A percentile compares a stretch with the other conserved stretches of the same genome.
These are phyloP conservation scores for Noctua janthe DNA, from an alignment of 2,888 invertebrate genomes.

Conservation along the genomic window DNA sequence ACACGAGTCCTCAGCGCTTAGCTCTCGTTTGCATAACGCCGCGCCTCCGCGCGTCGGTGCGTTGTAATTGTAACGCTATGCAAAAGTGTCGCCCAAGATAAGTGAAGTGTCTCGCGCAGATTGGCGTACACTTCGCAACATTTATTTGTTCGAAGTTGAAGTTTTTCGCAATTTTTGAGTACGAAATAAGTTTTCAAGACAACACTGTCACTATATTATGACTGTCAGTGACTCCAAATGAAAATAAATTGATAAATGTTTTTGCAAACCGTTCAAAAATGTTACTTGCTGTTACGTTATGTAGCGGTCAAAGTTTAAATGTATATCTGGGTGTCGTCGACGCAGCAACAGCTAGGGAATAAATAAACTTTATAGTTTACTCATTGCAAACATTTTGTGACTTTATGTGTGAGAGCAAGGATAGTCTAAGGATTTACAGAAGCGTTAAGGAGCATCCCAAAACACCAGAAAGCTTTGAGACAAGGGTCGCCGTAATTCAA, in stretches of 20 bases:
- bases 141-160: neutral
- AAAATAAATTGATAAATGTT: neutral
- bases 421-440: neutral
- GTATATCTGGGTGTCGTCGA: neutral
- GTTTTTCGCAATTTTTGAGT: neutral
- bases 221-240: neutral
- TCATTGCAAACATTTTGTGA: neutral
- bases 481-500: constrained; percentile 23
- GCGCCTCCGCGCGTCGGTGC: neutral
- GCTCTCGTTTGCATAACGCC: constrained; percentile 19
- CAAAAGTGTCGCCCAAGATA: constrained; percentile 14
- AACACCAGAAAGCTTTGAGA: constrained; percentile 37
- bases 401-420: neutral
- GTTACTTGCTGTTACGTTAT: neutral
- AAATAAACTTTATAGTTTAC: neutral
- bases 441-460: constrained; percentile 5
- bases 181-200: neutral
- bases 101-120: neutral
- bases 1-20: constrained; percentile 6
- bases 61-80: constrained; percentile 12
- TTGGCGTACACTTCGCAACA: neutral
- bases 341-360: neutral
- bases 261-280: neutral
- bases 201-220: neutral
- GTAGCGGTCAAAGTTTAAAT: neutral